Evolutionary conservation across 2,797 vertebrate species (phyloP), one percentile per base, ranked within the genome.

Genomic region (Myiothlypis coronata): DNA sequence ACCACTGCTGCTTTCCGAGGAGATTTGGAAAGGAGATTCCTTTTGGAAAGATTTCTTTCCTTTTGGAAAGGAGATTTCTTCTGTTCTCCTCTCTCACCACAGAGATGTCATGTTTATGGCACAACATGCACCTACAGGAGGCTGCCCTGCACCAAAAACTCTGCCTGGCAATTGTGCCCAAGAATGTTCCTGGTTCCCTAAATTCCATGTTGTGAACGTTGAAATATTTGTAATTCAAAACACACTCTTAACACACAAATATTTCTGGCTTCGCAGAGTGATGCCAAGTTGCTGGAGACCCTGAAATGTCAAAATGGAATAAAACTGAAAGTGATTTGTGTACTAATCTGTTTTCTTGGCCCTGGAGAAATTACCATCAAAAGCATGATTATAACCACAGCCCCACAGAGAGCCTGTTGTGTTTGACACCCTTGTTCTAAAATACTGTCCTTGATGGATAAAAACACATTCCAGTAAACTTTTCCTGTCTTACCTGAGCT

Each of bases 321-420:
- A 85, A 95, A 91, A 93, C 67, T 52, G 87, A 57, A 93, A 83
- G 89, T 57, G 90, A 87, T 94, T 92, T 89, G 72, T 91, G 84
- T 89, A 72, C 44, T 82, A n/a, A 74, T 67, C 79, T 24, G 22
- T 82, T 76, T 79, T 32, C 74, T 60, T 74, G 74, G 86, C 77
- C 67, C 63, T 82, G 77, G 55, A 47, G 34, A 76, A 89, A 83
- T 84, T 65, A 20, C 70, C 52, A 26, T 37, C 12, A 68, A 52
- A 34, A 80, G 37, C 47, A 8, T 64, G 88, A 84, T n/a, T 46
- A 50, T 37, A 90, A 74, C 56, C 84, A 34, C 75, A 61, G 60
- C 63, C 7, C 4, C 55, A 23, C 14, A 74, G 79, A 50, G 39
- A 71, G 34, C 89, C n/a, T 0, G 0, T 72, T 92, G 81, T 84